Evolutionary conservation across 2,797 vertebrate species (phyloP), one percentile per base, ranked within the genome.

Genomic region (Anguilla marmorata): DNA sequence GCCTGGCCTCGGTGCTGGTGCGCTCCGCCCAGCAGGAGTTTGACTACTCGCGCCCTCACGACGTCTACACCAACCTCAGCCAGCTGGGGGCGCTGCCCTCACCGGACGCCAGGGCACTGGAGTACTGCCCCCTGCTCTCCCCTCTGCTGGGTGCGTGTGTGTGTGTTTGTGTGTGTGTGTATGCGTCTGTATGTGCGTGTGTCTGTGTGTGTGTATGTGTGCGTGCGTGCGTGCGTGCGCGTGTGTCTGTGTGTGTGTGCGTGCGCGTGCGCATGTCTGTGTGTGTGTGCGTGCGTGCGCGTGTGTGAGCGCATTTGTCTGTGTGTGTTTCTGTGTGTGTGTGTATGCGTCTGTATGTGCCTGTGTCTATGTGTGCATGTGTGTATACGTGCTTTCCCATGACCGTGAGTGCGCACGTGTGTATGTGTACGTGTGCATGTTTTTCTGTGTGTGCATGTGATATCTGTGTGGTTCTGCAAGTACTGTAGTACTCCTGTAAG

Each of bases 41-140:
- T 66, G 98, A 99, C 91, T 99, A 99, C 89, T 97, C 97, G 19
- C 97, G 96, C 5, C 97, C 97, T 5, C 98, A 96, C 2, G 98
- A 99, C 21, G 97, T 99, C 74, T 99, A 99, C 93, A 96, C 96
- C 89, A 99, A 99, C 95, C 97, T 99, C 90, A 99, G 97, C 93
- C 96, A 95, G 63, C 91, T 96, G 86, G 94, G 94, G 90, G 94
- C 87, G 2, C 96, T 95, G 0, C 94, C 96, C 85, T 94, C 94
- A 2, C 94, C 93, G 0, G 94, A 92, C 12, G 93, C 93, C 0
- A 92, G 92, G 58, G 91, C 92, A 69, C 93, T 89, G 1, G 88
- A 90, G 63, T 96, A 96, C 93, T 99, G 98, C 91, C 97, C 97
- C 11, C 95, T 97, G 90, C 94, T 96, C 9, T 98, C 98, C 2